Evolutionary conservation across 2,113 vertebrate genomes (phyloP).

Genomic region (Lepus americanus): DNA sequence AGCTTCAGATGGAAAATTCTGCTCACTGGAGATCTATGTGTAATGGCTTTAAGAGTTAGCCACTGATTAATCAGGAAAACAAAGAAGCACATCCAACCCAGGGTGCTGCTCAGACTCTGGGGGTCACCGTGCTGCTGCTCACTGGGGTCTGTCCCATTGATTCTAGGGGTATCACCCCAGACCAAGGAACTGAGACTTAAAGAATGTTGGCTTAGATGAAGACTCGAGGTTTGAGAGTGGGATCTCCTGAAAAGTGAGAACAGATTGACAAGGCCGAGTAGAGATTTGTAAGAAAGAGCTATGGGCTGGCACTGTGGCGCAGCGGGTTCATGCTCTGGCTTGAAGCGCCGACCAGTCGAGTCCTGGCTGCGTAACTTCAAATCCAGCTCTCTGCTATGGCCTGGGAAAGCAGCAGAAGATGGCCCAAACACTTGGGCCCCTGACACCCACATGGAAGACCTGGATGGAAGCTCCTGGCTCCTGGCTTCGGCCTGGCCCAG

Average conservation of each 20-base stretch:
- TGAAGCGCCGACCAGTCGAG: no score
- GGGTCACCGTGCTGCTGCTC: not conserved
- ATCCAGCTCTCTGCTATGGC: no score
- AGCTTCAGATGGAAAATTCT: not conserved
- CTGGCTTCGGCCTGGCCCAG: no score
- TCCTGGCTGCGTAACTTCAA: no score
- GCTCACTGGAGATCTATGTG: not conserved
- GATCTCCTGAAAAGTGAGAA: constrained; percentile 10
- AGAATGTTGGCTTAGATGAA: not conserved
- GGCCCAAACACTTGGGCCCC: no score
- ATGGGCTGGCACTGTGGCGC: not conserved
- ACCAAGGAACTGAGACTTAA: not conserved
- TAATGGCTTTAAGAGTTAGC: not conserved
- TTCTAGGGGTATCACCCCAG: not conserved
- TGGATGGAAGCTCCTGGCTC: no score
- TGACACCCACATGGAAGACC: no score
- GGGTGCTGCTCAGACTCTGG: not conserved
- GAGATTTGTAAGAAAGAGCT: constrained; percentile 11
- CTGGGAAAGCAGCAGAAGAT: no score
- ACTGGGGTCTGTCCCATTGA: not conserved
- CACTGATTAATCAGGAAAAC: constrained; percentile 18
- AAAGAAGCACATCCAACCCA: not conserved
- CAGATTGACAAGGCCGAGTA: constrained; percentile 47
- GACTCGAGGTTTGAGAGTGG: not conserved
- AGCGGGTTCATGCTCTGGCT: no score